Evolutionary conservation across 2,888 invertebrate genomes (phyloP).

Genomic region (Chironomus riparius): DNA sequence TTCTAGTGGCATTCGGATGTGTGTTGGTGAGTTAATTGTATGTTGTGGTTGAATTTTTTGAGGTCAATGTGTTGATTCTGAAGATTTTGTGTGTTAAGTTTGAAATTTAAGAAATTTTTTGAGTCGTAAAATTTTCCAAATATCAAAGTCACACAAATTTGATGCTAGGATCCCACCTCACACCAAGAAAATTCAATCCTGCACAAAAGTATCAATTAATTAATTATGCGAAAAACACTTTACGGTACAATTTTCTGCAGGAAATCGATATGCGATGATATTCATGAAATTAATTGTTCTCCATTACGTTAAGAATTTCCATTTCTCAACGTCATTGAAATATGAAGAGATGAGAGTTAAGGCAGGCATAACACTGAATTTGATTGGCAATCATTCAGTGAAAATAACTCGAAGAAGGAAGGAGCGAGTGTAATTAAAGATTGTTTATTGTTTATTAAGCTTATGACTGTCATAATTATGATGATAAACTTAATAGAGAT

Average conservation of each 20-base stretch:
- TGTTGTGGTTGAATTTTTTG: not conserved
- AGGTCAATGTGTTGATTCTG: too few relatives aligned
- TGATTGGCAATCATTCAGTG: slow-evolving; percentile 10
- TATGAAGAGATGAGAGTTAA: slow-evolving; percentile 19
- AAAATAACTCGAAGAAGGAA: not conserved
- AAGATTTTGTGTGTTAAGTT: not conserved
- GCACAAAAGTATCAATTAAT: not conserved
- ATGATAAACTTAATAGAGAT: not conserved
- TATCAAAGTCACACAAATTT: too few relatives aligned
- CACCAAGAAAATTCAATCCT: too few relatives aligned
- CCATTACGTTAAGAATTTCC: slow-evolving; percentile 25
- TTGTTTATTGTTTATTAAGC: not conserved
- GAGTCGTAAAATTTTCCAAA: too few relatives aligned
- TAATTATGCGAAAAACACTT: not conserved
- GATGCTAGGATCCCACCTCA: too few relatives aligned
- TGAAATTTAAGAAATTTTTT: not conserved
- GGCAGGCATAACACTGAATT: slow-evolving; percentile 22
- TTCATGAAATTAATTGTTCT: slow-evolving; percentile 21
- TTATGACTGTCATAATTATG: not conserved
- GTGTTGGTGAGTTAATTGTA: slow-evolving; percentile 42
- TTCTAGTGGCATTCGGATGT: slow-evolving; percentile 45
- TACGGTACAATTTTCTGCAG: not conserved
- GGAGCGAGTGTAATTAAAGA: not conserved
- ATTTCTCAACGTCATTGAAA: slow-evolving; percentile 21
- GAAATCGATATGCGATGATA: slow-evolving; percentile 26